Conservation (phyloP, 2,797 vertebrate species). For the Hylomyscus alleni region DNA sequence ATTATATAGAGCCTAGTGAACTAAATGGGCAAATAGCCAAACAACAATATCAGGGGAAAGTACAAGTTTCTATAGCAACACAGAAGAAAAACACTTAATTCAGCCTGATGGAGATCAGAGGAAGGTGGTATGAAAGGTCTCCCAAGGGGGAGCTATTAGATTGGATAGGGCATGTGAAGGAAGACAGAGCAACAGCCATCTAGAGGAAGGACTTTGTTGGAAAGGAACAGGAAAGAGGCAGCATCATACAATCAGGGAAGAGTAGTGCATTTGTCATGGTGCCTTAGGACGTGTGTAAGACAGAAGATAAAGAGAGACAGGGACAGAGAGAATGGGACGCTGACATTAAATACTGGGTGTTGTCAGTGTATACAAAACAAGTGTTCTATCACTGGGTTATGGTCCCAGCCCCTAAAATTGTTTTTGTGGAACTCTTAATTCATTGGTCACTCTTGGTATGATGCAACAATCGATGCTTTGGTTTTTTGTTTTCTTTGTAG, state of each 20-base stretch:
- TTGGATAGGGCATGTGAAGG: not conserved
- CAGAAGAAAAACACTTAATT: not conserved
- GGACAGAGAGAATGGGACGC: not conserved
- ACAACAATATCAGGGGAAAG: not conserved
- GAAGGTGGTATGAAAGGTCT: not conserved
- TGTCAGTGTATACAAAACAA: not conserved
- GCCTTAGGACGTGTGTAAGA: not conserved
- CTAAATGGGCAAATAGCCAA: not conserved
- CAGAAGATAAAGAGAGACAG: not conserved
- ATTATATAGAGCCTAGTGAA: not conserved
- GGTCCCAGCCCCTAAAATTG: not conserved
- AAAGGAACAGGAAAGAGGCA: not conserved
- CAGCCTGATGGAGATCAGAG: not conserved
- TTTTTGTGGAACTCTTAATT: not conserved
- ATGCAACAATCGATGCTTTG: not conserved
- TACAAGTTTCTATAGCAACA: not conserved
- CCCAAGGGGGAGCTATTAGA: not conserved
- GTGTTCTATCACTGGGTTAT: not conserved
- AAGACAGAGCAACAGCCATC: not conserved
- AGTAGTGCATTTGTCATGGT: not conserved
- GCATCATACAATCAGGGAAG: not conserved
- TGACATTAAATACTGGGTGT: not conserved
- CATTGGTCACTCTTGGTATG: not conserved
- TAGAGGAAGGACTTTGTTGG: not conserved
- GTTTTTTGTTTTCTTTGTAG: slow-evolving; percentile 46